Conservation (phyloP, 1,140 invertebrate species). For the Pseudomyrmex cubaensis region DNA sequence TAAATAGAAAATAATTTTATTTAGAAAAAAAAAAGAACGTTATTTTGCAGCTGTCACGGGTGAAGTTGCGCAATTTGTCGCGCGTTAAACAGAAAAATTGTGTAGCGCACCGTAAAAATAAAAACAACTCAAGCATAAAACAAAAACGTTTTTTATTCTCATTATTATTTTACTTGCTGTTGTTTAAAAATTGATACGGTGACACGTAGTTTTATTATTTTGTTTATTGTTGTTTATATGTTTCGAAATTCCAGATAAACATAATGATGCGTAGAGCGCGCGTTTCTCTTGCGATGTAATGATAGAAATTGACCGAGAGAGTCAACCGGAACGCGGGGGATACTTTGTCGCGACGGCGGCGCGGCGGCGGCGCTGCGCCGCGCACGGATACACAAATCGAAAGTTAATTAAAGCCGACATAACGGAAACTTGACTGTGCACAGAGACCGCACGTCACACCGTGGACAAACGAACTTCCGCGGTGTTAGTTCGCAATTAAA, state of each 20-base stretch:
- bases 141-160: not conserved
- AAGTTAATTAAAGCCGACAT: conserved; percentile 58
- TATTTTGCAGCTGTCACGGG: not conserved
- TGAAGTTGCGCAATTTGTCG: not conserved
- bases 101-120: not conserved
- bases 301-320: conserved; percentile 51
- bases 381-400: conserved; percentile 54
- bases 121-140: too few species aligned
- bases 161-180: not conserved
- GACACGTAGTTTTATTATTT: not conserved
- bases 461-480: conserved; percentile 38
- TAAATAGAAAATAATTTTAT: not conserved
- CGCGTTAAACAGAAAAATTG: not conserved
- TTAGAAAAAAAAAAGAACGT: not conserved
- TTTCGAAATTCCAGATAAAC: conserved; percentile 39
- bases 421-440: conserved; percentile 33
- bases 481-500: conserved; percentile 47
- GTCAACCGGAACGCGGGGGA: conserved; percentile 31
- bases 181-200: not conserved
- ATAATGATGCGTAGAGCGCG: not conserved
- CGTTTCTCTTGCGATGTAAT: conserved; percentile 26
- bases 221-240: not conserved
- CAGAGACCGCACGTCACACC: conserved; percentile 36
- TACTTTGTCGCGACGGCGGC: conserved; percentile 1
- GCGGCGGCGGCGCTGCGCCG: not conserved